A percentile compares a stretch with the other conserved stretches of the same genome.
phyloP scores from a whole-genome alignment of 2,797 vertebrate species.

The Mallotus villosus region DNA sequence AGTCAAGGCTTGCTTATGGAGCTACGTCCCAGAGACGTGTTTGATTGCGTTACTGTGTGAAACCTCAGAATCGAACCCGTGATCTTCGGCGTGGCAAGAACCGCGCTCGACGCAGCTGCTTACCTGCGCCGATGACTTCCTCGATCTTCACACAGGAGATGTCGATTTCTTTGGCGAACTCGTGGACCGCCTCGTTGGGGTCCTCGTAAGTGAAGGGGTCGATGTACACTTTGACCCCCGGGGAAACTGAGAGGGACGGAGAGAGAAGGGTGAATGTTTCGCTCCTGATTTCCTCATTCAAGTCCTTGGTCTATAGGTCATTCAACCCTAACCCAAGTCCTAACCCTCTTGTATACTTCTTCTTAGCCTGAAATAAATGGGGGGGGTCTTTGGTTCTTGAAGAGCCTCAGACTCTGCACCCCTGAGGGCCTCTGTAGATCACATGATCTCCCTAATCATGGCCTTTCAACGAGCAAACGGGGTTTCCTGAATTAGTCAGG shows the following conservation, averaged over 20 bases:
- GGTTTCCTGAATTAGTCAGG: slow-evolving; percentile 49
- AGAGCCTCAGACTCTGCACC: not conserved
- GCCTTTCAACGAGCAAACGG: slow-evolving; percentile 22
- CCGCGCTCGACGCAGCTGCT: slow-evolving; percentile 42
- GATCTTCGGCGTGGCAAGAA: not conserved
- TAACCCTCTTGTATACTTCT: not conserved
- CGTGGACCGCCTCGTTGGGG: slow-evolving; percentile 94
- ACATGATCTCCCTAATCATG: not conserved
- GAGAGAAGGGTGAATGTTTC: no score
- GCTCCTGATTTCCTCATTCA: not conserved
- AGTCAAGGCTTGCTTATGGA: no score
- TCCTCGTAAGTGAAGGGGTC: slow-evolving; percentile 99
- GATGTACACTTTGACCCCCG: slow-evolving; percentile 97
- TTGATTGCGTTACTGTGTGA: no score
- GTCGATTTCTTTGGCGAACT: slow-evolving; percentile 98
- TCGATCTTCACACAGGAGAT: slow-evolving; percentile 99
- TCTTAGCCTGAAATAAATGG: not conserved
- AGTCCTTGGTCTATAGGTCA: no score
- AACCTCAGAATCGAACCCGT: slow-evolving; percentile 8
- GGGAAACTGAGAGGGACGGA: slow-evolving; percentile 77
- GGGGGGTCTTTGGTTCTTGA: slow-evolving; percentile 1
- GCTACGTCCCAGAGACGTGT: no score
- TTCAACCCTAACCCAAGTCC: no score
- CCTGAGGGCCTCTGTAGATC: slow-evolving; percentile 3
- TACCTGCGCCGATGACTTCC: slow-evolving; percentile 98